These are phyloP conservation scores for Tetramorium bicarinatum DNA, from an alignment of 2,888 invertebrate genomes.

Conservation along the genomic window DNA sequence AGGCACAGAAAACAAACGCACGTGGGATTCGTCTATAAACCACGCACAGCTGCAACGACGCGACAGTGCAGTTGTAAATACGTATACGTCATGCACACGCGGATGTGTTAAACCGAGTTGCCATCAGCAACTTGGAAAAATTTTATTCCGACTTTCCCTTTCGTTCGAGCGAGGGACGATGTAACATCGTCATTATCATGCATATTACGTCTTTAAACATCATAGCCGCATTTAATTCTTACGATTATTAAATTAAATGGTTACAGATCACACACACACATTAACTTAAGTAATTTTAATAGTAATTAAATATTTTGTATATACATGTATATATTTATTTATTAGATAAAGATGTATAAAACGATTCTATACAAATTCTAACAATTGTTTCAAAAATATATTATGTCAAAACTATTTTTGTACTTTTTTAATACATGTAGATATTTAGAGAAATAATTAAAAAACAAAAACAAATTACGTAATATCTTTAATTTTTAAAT, in stretches of 20 bases:
- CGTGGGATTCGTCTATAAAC: slow-evolving; percentile 19
- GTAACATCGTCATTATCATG: slow-evolving; percentile 19
- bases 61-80: slow-evolving; percentile 46
- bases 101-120: slow-evolving; percentile 20
- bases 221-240: slow-evolving; percentile 5
- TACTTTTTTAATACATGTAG: neutral
- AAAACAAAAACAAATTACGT: neutral
- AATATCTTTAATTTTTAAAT: neutral
- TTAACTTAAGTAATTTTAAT: slow-evolving; percentile 1
- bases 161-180: slow-evolving; percentile 8
- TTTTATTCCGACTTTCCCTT: slow-evolving; percentile 38
- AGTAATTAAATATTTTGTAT: neutral
- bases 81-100: neutral
- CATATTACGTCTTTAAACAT: slow-evolving; percentile 15
- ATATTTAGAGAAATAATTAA: neutral
- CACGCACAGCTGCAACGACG: slow-evolving; percentile 51
- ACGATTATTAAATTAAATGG: neutral
- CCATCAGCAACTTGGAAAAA: slow-evolving; percentile 36
- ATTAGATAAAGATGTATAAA: slow-evolving; percentile 4
- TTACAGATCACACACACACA: neutral
- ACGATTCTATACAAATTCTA: neutral
- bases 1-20: slow-evolving; percentile 38
- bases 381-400: slow-evolving; percentile 5
- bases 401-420: neutral
- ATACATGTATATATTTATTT: neutral